Conservation (phyloP, 2,797 vertebrate genomes). For the Erpetoichthys calabaricus region DNA sequence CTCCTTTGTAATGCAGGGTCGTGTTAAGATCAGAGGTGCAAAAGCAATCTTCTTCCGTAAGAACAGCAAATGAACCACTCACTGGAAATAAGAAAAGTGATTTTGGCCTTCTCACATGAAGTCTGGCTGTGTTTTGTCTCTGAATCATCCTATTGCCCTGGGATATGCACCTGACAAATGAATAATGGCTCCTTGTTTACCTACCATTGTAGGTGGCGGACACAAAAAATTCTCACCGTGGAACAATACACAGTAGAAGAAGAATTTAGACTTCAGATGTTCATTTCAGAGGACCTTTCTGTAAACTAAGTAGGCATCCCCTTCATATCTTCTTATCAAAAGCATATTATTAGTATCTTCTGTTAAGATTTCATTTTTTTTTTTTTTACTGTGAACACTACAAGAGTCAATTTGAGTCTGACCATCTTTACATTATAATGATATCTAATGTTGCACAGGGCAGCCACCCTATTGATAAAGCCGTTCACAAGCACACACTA, state of each 20-base stretch:
- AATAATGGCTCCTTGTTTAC: slow-evolving; percentile 10
- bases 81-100: background rate
- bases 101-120: background rate
- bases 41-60: background rate
- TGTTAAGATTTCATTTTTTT: no score
- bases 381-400: no score
- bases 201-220: slow-evolving; percentile 13
- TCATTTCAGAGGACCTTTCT: background rate
- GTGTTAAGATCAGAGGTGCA: background rate
- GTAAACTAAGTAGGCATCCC: slow-evolving; percentile 7
- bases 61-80: background rate
- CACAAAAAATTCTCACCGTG: slow-evolving; percentile 6
- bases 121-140: background rate
- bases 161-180: slow-evolving; percentile 1
- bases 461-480: no score
- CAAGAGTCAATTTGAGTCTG: no score
- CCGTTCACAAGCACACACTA: no score
- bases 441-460: no score
- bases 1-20: background rate
- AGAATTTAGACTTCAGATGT: background rate
- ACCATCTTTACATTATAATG: no score
- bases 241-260: slow-evolving; percentile 6
- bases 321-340: background rate
- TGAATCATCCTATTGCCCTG: background rate
- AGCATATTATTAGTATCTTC: no score